phyloP scores from a whole-genome alignment of 2,888 invertebrate genomes.

The Hartigia nigra region DNA sequence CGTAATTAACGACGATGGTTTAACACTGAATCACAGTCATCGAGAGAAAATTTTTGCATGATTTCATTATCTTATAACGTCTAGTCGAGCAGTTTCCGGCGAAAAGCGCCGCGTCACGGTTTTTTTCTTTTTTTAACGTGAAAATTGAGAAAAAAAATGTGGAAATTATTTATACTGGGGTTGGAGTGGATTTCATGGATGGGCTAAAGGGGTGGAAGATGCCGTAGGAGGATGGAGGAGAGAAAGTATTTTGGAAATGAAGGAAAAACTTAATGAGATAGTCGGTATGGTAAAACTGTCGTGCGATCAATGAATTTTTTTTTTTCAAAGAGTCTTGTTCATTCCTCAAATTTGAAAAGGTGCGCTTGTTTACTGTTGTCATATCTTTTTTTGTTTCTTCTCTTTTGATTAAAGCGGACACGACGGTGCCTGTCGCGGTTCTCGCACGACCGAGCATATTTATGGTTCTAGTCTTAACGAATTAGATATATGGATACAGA shows the following conservation, averaged over 20 bases:
- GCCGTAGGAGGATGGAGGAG: no score
- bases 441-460: conserved; percentile 13
- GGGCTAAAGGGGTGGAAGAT: fast-evolving
- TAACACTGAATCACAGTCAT: neutral
- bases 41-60: neutral
- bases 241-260: neutral
- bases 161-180: neutral
- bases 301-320: no score
- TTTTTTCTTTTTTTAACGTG: neutral
- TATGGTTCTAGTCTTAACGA: conserved; percentile 33
- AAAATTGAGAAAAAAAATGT: neutral
- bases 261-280: no score
- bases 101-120: neutral
- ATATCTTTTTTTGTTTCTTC: neutral
- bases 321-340: neutral
- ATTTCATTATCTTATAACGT: neutral
- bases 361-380: neutral
- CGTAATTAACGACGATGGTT: neutral
- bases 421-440: conserved; percentile 21
- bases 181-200: no score
- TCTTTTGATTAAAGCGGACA: conserved; percentile 54
- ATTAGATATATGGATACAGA: conserved; percentile 39
- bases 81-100: neutral
- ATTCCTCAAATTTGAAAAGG: neutral
- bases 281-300: no score